Conservation (phyloP, 2,797 vertebrate genomes). For the Gallinago solitaria region DNA sequence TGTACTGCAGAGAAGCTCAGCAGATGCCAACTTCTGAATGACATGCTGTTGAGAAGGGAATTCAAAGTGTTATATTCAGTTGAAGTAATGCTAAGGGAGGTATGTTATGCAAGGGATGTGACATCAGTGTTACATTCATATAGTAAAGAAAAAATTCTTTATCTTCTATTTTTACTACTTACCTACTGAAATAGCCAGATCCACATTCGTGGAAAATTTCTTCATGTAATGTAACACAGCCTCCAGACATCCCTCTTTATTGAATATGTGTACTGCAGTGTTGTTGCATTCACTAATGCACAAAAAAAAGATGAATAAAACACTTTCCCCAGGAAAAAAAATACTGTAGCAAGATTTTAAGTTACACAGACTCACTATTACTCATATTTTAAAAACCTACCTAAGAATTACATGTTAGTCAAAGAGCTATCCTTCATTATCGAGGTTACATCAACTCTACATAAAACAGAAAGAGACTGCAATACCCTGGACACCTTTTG, state of each 20-base stretch:
- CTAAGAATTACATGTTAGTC: not conserved
- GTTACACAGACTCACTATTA: not conserved
- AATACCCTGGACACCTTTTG: not conserved
- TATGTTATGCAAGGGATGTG: not conserved
- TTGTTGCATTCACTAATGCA: constrained; percentile 89
- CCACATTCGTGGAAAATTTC: constrained; percentile 85
- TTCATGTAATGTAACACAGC: constrained; percentile 87
- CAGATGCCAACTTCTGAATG: not conserved
- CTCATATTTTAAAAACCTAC: not conserved
- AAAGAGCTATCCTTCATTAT: not conserved
- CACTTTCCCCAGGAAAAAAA: not conserved
- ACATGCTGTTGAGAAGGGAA: not conserved
- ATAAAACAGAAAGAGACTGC: not conserved
- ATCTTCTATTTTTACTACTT: constrained; percentile 48
- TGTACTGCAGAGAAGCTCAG: not conserved
- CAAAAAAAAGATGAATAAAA: constrained; percentile 28
- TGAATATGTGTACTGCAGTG: constrained; percentile 90
- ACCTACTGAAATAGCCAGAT: constrained; percentile 94
- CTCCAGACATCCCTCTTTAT: constrained; percentile 89
- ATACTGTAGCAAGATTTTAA: not conserved
- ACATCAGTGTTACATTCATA: not conserved
- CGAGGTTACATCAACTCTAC: rapidly evolving
- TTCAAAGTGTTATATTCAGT: not conserved
- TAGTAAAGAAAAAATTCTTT: not conserved
- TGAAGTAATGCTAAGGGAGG: not conserved